A percentile compares a stretch with the other conserved stretches of the same genome.
Evolutionary conservation across 2,888 invertebrate genomes (phyloP).

Genomic region (Cyclophora punctaria): DNA sequence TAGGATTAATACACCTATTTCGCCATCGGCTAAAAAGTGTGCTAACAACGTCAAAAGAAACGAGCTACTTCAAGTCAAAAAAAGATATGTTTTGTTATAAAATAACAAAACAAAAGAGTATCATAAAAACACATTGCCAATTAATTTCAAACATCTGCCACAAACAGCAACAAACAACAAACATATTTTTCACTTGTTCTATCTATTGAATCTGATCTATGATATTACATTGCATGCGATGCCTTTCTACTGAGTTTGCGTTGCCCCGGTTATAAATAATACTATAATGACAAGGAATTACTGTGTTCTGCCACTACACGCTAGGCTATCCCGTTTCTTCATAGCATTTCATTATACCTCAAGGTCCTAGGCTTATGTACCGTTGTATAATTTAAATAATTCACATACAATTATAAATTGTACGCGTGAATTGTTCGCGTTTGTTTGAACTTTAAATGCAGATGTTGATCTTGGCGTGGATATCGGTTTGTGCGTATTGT

Average conservation of each 20-base stretch:
- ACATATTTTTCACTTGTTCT: constrained; percentile 6
- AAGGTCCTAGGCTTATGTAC: constrained; percentile 40
- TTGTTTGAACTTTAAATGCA: not conserved
- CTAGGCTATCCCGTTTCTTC: constrained; percentile 45
- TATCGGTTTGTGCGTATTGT: too few species aligned
- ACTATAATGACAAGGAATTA: constrained; percentile 72
- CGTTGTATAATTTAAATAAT: constrained; percentile 29
- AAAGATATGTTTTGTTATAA: too few species aligned
- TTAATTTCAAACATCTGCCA: too few species aligned
- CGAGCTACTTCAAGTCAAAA: too few species aligned
- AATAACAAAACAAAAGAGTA: too few species aligned
- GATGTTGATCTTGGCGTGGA: not conserved
- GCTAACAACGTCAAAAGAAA: too few species aligned
- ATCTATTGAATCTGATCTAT: constrained; percentile 29
- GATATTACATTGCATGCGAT: constrained; percentile 30
- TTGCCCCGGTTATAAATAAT: constrained; percentile 65
- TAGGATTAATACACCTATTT: too few species aligned
- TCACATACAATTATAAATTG: constrained; percentile 1
- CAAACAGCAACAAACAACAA: too few species aligned
- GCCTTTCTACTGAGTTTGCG: constrained; percentile 40
- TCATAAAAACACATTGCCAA: not conserved
- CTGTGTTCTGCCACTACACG: constrained; percentile 58
- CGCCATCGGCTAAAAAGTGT: too few species aligned
- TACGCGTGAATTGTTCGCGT: constrained; percentile 11
- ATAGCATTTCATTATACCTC: constrained; percentile 48